Base-by-base conservation (phyloP, 2,797 vertebrate species). In the Dermochelys coriacea region DNA sequence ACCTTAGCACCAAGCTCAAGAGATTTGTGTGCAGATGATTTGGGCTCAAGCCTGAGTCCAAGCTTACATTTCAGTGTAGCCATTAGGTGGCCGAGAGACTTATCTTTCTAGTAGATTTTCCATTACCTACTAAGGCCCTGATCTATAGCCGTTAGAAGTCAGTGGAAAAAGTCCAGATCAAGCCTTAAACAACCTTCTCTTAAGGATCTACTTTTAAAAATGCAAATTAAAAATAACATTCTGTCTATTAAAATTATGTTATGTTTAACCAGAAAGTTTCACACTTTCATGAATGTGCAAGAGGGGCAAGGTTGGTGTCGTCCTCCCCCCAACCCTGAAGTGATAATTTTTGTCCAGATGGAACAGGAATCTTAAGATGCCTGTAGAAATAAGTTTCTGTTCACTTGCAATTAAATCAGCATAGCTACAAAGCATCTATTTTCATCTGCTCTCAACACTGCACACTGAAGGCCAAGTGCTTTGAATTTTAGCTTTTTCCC, bases 401-500 rank as follows among this genome's bases (percentile, higher is more conserved):
- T 94, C 7, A 41, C 34, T 90, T 93, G 85, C 68, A 79, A 81
- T 85, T 93, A 96, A 96, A 87, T 59, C 78, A 90, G 12, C 7
- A 78, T 47, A 82, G 51, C 50, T 91, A 83, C 81, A 75, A 68
- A 93, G 93, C 68, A 85, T 52, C 41, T 92, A 80, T 50, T 94
- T 84, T 88, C 92, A 61, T 55, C 14, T 82, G 27, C 88, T 29
- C 68, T 80, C 95, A 88, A 47, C 50, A 57, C 37, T 64, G 78
- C 71, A 29, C 85, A 52, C 57, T 80, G 41, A 83, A 96, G 93
- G 45, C 75, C 75, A 83, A 94, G 50, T 90, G 51, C 18, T 90
- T 11, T 82, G 61, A 82, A 88, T 64, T 82, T 93, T 93, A 87
- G 80, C 91, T 96, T 96, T 96, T 75, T 51, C 71, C 93, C 68